Evolutionary conservation across 1,140 invertebrate species (phyloP).

Genomic region (Calephelis virginiensis): DNA sequence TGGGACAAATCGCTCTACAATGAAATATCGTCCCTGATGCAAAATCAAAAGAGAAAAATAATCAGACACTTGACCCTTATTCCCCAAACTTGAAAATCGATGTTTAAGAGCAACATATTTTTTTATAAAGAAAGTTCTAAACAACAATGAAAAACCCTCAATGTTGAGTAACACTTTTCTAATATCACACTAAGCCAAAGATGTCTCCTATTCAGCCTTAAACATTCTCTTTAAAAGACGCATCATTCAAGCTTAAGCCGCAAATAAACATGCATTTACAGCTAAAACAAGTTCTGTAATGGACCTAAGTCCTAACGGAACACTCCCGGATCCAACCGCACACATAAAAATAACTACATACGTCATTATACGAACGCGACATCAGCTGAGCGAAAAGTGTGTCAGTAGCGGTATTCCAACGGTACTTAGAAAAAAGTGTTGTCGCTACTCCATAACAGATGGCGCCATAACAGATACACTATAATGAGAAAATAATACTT

Average conservation of each 20-base stretch:
- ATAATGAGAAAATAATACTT: slow-evolving; percentile 30
- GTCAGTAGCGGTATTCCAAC: slow-evolving; percentile 66
- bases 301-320: slow-evolving; percentile 50
- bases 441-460: slow-evolving; percentile 58
- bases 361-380: slow-evolving; percentile 34
- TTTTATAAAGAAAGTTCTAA: no score
- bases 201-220: not conserved
- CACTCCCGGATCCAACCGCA: slow-evolving; percentile 50
- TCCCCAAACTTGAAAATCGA: no score
- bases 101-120: no score
- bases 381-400: slow-evolving; percentile 70
- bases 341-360: slow-evolving; percentile 37
- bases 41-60: no score
- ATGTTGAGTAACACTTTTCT: not conserved
- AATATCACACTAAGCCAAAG: not conserved
- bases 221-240: not conserved
- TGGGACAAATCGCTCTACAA: no score
- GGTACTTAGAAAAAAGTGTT: slow-evolving; percentile 48
- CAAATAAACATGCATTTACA: slow-evolving; percentile 17
- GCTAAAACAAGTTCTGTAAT: slow-evolving; percentile 21
- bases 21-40: no score
- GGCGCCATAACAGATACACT: slow-evolving; percentile 42
- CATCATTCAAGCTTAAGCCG: slow-evolving; percentile 9
- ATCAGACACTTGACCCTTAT: no score
- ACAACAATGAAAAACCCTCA: not conserved